These are phyloP conservation scores for Siphamia tubifer DNA, from an alignment of 2,113 vertebrate genomes.

Conservation along the genomic window DNA sequence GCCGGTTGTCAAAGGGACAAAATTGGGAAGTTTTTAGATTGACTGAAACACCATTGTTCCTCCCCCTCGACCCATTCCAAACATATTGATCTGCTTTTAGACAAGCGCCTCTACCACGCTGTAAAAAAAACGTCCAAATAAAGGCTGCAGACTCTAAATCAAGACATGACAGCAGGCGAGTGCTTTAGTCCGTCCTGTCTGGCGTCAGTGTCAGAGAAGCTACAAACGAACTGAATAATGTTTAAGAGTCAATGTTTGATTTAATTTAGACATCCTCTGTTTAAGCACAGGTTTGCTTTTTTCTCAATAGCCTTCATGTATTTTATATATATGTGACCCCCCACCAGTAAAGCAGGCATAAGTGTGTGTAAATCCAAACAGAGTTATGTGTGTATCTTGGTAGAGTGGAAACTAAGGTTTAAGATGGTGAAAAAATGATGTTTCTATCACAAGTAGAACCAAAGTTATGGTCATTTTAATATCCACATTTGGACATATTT, in stretches of 20 bases:
- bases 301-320: slow-evolving; percentile 25
- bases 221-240: slow-evolving; percentile 44
- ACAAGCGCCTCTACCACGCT: slow-evolving; percentile 33
- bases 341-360: no score
- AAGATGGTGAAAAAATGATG: no score
- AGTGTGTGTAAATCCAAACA: no score
- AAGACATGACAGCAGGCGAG: slow-evolving; percentile 33
- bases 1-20: slow-evolving; percentile 42
- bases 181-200: slow-evolving; percentile 35
- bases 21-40: slow-evolving; percentile 50
- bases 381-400: no score
- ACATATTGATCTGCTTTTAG: slow-evolving; percentile 65
- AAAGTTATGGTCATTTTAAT: no score
- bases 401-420: no score
- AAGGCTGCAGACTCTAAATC: slow-evolving; percentile 58
- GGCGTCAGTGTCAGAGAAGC: slow-evolving; percentile 39
- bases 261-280: slow-evolving; percentile 41
- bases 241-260: slow-evolving; percentile 24
- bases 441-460: no score
- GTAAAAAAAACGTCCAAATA: slow-evolving; percentile 53
- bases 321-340: no score
- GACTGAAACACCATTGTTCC: slow-evolving; percentile 43
- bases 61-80: slow-evolving; percentile 57
- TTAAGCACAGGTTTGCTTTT: slow-evolving; percentile 14
- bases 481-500: no score